phyloP scores from a whole-genome alignment of 2,113 vertebrate species.

The Dendrocopos noguchii region DNA sequence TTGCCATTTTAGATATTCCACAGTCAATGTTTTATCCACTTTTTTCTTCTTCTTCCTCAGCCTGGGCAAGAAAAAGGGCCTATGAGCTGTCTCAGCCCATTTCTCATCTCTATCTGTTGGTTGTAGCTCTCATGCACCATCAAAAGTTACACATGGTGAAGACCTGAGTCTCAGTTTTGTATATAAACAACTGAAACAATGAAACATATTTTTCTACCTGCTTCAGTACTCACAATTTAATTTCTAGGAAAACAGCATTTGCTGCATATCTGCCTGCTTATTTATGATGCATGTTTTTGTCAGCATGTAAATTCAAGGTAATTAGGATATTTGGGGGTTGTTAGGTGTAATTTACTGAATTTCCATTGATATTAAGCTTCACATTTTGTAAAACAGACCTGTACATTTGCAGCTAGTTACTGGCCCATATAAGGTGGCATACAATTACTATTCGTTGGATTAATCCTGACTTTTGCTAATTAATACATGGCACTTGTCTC shows the following conservation, averaged over 20 bases:
- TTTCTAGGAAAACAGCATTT: neutral
- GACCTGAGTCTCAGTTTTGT: neutral
- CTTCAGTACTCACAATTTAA: neutral
- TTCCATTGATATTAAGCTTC: neutral
- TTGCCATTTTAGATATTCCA: neutral
- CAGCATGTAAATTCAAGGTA: neutral
- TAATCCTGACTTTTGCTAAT: neutral
- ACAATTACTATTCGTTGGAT: neutral
- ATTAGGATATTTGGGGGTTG: neutral
- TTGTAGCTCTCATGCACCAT: neutral
- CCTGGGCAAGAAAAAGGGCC: neutral
- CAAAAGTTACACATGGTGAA: neutral
- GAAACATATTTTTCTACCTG: neutral
- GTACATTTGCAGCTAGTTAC: neutral
- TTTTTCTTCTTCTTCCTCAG: neutral
- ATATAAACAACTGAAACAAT: neutral
- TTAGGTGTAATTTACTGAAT: neutral
- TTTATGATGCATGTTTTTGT: neutral
- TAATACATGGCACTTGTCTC: neutral
- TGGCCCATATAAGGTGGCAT: neutral
- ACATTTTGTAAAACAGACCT: neutral
- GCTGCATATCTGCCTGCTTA: neutral
- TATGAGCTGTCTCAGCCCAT: neutral
- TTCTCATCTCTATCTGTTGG: rapidly evolving
- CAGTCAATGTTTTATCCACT: neutral